Evolutionary conservation across 2,888 invertebrate genomes (phyloP).

Genomic region (Eudasyphora cyanicolor): DNA sequence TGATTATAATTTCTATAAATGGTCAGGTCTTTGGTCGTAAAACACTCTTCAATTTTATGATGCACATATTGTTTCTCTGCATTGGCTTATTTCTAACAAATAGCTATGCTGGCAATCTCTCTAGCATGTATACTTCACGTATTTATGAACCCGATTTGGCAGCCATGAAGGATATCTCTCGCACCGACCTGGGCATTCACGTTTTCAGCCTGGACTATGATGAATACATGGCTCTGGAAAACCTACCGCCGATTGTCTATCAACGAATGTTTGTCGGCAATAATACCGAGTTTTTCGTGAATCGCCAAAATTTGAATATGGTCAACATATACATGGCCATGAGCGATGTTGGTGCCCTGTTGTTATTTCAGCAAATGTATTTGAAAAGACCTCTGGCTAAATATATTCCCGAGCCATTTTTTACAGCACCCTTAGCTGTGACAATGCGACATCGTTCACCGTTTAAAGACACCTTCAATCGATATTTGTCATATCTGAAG

Average conservation of each 20-base stretch:
- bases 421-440: background rate
- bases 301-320: too few relatives aligned
- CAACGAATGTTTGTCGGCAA: constrained; percentile 64
- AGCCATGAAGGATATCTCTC: constrained; percentile 68
- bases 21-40: constrained; percentile 43
- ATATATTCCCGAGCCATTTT: background rate
- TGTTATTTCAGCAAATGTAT: background rate
- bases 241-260: background rate
- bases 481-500: background rate
- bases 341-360: too few relatives aligned
- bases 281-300: constrained; percentile 51
- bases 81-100: constrained; percentile 69
- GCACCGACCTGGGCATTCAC: constrained; percentile 51
- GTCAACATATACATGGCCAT: too few relatives aligned
- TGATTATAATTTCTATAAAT: constrained; percentile 32
- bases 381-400: background rate
- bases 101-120: constrained; percentile 68
- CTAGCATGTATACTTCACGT: constrained; percentile 69
- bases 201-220: constrained; percentile 18
- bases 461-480: background rate
- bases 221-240: constrained; percentile 1
- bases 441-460: background rate
- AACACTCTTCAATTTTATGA: constrained; percentile 47
- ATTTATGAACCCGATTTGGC: constrained; percentile 69
- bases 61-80: constrained; percentile 65